Base-by-base conservation (phyloP, 1,140 invertebrate genomes). In the Vollenhovia emeryi region DNA sequence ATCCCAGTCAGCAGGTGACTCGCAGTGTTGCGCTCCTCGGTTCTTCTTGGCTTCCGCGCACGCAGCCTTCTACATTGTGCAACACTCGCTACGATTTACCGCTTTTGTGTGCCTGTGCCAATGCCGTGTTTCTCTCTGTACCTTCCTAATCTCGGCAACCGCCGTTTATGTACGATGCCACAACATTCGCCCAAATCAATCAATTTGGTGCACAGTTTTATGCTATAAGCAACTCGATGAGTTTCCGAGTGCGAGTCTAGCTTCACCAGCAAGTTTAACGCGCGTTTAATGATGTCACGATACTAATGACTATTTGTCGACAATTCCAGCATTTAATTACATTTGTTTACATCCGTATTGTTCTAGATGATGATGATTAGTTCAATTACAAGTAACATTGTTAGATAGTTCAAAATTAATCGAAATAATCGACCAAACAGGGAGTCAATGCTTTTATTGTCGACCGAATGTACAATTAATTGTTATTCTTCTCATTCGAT, bases 1-100 rank as follows among this genome's bases (percentile, higher is more conserved):
- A 93, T 80, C 78, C 89, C 30, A 91, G 84, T 90, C 92, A 93
- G 74, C 94, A 95, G 94, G 94, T 95, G 68, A 91, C 24, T 59
- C 55, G 36, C 36, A 40, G 11, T 68, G 7, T 52, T 24, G 15
- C 18, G 18, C 9, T 21, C 59, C 30, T 45, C n/a, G 43, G 5
- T 50, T 11, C 18, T 45, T 48, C 27, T 74, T n/a, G 21, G 40
- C 33, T 27, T 43, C 30, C 30, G 24, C 64, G 45, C n/a, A 24
- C 33, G 21, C 24, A 68, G 7, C 40, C 48, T 76, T 33, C 15
- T 1, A 43, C 15, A 18, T 57, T 15, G 18, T 40, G 36, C 62
- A 33, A 36, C 55, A 33, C 8, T 36, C 4, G 8, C 59, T 57
- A 45, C 8, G 27, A 50, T 59, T 27, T 80, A 71, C 15, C 13